Conservation (phyloP, 2,797 vertebrate genomes). For the Pipistrellus kuhlii region DNA sequence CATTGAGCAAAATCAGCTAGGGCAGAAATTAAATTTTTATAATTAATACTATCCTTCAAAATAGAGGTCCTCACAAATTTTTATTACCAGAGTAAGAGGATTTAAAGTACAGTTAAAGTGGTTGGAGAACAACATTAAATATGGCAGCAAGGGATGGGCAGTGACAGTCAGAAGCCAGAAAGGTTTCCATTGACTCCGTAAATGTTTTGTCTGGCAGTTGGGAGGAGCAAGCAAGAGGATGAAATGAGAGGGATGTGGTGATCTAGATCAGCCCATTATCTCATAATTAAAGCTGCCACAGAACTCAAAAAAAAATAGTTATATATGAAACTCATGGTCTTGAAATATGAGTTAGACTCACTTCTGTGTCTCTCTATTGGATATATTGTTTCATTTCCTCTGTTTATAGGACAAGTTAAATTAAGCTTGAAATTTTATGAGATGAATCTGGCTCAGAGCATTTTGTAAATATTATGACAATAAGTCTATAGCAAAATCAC, state of each 20-base stretch:
- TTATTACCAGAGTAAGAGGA: not conserved
- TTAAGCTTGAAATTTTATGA: slow-evolving; percentile 83
- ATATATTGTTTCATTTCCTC: slow-evolving; percentile 67
- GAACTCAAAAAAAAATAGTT: slow-evolving; percentile 29
- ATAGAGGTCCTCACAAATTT: not conserved
- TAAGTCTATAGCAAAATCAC: not conserved
- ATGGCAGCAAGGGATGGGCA: not conserved
- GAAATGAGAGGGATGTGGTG: not conserved
- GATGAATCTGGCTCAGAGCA: slow-evolving; percentile 74
- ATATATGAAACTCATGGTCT: slow-evolving; percentile 64
- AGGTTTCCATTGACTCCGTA: not conserved
- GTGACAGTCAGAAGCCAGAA: not conserved
- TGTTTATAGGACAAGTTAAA: slow-evolving; percentile 81
- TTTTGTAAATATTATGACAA: slow-evolving; percentile 80
- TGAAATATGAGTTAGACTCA: slow-evolving; percentile 59
- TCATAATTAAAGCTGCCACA: slow-evolving; percentile 42
- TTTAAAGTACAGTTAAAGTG: not conserved
- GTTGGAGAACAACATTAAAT: not conserved
- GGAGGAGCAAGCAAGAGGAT: not conserved
- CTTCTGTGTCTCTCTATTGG: slow-evolving; percentile 57
- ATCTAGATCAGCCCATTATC: not conserved
- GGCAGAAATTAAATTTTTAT: not conserved
- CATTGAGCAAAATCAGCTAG: no score
- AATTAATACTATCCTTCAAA: not conserved
- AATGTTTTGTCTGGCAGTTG: not conserved